phyloP scores from a whole-genome alignment of 2,113 vertebrate species.

The Sterna hirundo region DNA sequence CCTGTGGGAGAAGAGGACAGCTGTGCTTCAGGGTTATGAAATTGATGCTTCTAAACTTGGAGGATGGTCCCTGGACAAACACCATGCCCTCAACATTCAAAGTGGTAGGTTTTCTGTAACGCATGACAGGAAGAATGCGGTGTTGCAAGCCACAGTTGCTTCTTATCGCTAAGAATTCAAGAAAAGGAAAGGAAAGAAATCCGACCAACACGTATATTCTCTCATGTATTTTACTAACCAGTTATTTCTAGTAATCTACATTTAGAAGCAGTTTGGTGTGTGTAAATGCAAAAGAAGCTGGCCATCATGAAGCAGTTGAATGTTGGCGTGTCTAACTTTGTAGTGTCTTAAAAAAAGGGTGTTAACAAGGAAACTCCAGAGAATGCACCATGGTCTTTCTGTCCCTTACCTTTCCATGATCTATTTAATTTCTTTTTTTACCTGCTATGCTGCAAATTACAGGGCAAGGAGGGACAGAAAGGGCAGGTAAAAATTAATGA shows the following conservation, averaged over 20 bases:
- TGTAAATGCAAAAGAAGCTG: background rate
- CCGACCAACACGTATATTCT: background rate
- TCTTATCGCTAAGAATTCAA: background rate
- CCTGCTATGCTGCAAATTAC: background rate
- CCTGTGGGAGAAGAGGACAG: conserved; percentile 97
- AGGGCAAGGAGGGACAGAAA: background rate
- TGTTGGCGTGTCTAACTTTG: background rate
- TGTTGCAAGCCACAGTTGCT: background rate
- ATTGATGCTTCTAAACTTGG: conserved; percentile 93
- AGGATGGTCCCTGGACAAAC: conserved; percentile 93
- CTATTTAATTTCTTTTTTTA: background rate
- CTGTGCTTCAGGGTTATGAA: conserved; percentile 93
- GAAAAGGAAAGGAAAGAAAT: background rate
- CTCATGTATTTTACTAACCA: background rate
- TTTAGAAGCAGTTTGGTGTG: background rate
- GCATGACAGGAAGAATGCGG: background rate
- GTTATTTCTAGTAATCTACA: background rate
- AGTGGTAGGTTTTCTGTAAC: conserved; percentile 81
- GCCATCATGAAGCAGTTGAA: background rate
- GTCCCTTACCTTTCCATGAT: background rate
- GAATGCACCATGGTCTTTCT: background rate
- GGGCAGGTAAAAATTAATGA: background rate
- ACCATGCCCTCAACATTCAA: conserved; percentile 96
- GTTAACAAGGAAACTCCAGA: background rate
- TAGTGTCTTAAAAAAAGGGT: background rate